Evolutionary conservation across 2,888 invertebrate genomes (phyloP).

Genomic region (Drosophila fungiperda): DNA sequence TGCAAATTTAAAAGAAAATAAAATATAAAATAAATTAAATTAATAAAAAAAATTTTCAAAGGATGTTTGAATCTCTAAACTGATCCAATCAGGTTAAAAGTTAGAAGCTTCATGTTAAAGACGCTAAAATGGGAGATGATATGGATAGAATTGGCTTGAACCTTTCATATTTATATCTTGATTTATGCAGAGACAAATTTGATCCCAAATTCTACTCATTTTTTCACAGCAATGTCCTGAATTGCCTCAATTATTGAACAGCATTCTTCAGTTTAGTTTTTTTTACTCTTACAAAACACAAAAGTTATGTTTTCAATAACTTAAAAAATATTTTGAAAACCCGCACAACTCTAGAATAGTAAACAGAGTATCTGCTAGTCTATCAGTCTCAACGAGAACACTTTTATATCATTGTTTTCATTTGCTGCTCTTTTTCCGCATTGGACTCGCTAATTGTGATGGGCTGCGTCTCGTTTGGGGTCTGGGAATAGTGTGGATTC

Average conservation of each 20-base stretch:
- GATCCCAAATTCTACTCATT: background rate
- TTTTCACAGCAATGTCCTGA: no score
- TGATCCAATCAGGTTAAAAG: no score
- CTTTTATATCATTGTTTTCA: conserved; percentile 13
- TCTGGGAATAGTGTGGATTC: no score
- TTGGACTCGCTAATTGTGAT: conserved; percentile 54
- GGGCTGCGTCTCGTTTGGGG: conserved; percentile 14
- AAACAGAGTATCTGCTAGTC: background rate
- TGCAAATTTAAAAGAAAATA: fast-evolving
- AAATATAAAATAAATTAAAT: background rate
- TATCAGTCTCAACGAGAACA: background rate
- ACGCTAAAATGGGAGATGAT: background rate
- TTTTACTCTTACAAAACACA: background rate
- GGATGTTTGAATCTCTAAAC: background rate
- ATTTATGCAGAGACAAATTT: background rate
- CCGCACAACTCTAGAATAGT: background rate
- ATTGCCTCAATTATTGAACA: background rate
- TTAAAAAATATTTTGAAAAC: no score
- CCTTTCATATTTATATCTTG: background rate
- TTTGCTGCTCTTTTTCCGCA: conserved; percentile 44
- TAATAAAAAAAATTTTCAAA: background rate
- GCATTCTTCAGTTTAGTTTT: background rate
- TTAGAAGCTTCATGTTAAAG: no score
- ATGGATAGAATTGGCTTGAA: background rate
- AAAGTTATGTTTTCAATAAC: background rate